Conservation (phyloP, 2,113 vertebrate genomes). For the Sarotherodon lohbergeri region DNA sequence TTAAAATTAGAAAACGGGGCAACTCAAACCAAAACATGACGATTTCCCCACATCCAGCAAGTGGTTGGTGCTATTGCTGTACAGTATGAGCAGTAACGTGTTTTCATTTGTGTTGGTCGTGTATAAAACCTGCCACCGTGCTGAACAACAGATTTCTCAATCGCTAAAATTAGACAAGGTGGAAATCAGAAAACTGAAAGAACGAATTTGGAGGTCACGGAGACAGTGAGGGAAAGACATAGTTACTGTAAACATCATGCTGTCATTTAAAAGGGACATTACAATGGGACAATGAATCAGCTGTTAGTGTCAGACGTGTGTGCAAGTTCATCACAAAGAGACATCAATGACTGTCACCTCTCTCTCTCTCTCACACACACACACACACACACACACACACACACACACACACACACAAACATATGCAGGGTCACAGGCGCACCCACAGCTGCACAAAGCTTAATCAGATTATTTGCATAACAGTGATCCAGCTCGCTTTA, state of each 20-base stretch:
- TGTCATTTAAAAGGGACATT: neutral
- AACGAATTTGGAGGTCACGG: constrained; percentile 1
- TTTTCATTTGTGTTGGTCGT: neutral
- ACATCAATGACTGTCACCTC: neutral
- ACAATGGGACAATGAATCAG: neutral
- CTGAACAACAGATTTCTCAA: neutral
- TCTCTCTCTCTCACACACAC: neutral
- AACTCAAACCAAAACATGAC: neutral
- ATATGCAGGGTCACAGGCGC: neutral
- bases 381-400: neutral
- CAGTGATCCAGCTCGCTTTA: constrained; percentile 13
- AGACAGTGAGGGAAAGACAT: neutral
- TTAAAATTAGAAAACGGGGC: neutral
- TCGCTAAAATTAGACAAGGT: neutral
- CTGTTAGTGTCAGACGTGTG: neutral
- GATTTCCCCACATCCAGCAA: neutral
- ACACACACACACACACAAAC: neutral
- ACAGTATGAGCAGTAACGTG: neutral
- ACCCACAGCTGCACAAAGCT: neutral
- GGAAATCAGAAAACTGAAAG: neutral
- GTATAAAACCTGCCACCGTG: neutral
- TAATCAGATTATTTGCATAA: constrained; percentile 41
- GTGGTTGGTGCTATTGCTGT: neutral
- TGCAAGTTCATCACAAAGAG: neutral
- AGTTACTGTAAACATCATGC: neutral